Conservation (phyloP, 2,113 vertebrate genomes). For the Pionites leucogaster region DNA sequence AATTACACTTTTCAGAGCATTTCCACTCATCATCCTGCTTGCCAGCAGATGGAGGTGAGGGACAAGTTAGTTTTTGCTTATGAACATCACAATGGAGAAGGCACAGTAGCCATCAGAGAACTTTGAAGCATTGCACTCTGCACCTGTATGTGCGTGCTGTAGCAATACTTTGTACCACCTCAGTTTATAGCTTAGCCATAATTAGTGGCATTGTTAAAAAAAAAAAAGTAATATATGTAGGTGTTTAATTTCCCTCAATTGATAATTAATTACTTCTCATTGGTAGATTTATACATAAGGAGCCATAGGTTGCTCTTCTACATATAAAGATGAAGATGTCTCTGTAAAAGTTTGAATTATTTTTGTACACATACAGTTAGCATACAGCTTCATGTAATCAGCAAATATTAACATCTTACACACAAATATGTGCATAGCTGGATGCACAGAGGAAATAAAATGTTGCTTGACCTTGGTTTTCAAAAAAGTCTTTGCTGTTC, state of each 20-base stretch:
- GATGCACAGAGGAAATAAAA: not conserved
- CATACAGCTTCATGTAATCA: not conserved
- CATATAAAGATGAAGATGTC: not conserved
- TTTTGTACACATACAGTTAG: not conserved
- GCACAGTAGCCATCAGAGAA: not conserved
- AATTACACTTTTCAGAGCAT: not conserved
- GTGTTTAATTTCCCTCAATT: not conserved
- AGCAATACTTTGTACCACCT: not conserved
- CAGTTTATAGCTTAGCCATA: not conserved
- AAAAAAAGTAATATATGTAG: not conserved
- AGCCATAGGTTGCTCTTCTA: not conserved
- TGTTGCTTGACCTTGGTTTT: not conserved
- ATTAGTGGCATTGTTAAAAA: not conserved
- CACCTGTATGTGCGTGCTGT: rapidly evolving
- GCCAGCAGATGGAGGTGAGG: not conserved
- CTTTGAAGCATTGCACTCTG: not conserved
- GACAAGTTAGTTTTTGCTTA: not conserved
- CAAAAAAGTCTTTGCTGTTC: not conserved
- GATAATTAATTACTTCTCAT: not conserved
- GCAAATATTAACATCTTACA: not conserved
- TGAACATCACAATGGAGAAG: not conserved
- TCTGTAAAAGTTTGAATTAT: not conserved
- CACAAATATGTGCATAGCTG: not conserved
- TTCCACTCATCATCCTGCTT: not conserved
- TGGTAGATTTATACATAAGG: not conserved